Evolutionary conservation across 2,113 vertebrate species (phyloP).

Genomic region (Stigmatopora argus): DNA sequence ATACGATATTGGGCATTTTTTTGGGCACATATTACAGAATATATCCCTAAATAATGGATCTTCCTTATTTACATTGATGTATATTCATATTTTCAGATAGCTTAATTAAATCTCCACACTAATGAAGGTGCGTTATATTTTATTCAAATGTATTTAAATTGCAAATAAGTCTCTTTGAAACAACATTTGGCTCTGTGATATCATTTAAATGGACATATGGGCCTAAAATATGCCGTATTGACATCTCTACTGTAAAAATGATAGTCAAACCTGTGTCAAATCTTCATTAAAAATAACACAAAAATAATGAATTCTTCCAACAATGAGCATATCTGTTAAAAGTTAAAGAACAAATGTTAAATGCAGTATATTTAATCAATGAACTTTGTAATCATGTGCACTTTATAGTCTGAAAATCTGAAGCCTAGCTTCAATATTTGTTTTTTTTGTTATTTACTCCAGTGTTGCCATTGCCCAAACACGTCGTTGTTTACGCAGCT

Average conservation of each 20-base stretch:
- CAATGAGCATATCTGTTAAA: too few relatives aligned
- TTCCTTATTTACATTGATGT: background rate
- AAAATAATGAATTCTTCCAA: too few relatives aligned
- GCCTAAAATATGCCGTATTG: background rate
- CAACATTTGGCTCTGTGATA: background rate
- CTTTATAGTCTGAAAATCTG: too few relatives aligned
- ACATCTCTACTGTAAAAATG: too few relatives aligned
- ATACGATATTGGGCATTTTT: too few relatives aligned
- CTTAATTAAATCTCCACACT: background rate
- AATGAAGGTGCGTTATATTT: background rate
- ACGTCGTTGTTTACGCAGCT: background rate
- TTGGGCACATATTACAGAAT: too few relatives aligned
- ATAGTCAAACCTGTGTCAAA: too few relatives aligned
- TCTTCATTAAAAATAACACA: too few relatives aligned
- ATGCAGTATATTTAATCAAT: too few relatives aligned
- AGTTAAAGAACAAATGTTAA: too few relatives aligned
- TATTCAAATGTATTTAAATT: background rate
- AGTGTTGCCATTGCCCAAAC: background rate
- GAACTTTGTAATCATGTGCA: too few relatives aligned
- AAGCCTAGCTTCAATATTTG: background rate
- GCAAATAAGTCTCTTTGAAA: background rate
- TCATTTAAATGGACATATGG: constrained; percentile 1
- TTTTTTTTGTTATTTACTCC: background rate
- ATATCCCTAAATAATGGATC: too few relatives aligned
- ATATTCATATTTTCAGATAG: background rate